These are phyloP conservation scores for Azemiops feae DNA, from an alignment of 2,113 vertebrate genomes.

Conservation along the genomic window DNA sequence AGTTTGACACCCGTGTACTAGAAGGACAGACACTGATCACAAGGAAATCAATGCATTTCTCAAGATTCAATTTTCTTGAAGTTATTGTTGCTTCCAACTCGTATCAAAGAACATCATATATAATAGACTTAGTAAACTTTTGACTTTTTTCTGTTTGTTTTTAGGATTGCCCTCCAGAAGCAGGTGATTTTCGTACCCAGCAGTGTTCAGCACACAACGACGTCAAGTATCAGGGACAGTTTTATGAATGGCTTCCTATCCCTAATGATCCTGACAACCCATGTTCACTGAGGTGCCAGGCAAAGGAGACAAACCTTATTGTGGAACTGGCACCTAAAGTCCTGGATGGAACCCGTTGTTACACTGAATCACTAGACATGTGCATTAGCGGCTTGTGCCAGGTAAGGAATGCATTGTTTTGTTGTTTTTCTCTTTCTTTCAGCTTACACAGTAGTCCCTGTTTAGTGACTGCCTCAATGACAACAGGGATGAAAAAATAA, in stretches of 20 bases:
- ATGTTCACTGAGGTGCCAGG: conserved; percentile 89
- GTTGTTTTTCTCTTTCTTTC: not conserved
- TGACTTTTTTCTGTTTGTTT: conserved; percentile 17
- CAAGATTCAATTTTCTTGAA: conserved; percentile 7
- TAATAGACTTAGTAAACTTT: not conserved
- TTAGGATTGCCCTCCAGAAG: conserved; percentile 90
- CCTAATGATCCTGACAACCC: conserved; percentile 93
- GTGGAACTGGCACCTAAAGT: conserved; percentile 95
- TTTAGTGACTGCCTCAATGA: not conserved
- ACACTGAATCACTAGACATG: conserved; percentile 95
- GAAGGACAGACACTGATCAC: not conserved
- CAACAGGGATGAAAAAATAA: not conserved
- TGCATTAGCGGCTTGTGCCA: conserved; percentile 96
- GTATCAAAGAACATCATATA: not conserved
- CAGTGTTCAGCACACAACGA: conserved; percentile 96
- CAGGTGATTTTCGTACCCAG: conserved; percentile 93
- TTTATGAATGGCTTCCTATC: conserved; percentile 92
- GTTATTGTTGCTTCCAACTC: not conserved
- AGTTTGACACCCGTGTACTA: too few species aligned
- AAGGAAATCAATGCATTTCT: not conserved
- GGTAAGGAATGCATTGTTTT: conserved; percentile 69
- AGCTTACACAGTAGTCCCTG: not conserved
- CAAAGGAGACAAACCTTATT: conserved; percentile 77
- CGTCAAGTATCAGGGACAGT: conserved; percentile 86
- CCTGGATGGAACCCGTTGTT: conserved; percentile 93